Conservation (phyloP, 2,888 invertebrate species). For the Belgica antarctica region DNA sequence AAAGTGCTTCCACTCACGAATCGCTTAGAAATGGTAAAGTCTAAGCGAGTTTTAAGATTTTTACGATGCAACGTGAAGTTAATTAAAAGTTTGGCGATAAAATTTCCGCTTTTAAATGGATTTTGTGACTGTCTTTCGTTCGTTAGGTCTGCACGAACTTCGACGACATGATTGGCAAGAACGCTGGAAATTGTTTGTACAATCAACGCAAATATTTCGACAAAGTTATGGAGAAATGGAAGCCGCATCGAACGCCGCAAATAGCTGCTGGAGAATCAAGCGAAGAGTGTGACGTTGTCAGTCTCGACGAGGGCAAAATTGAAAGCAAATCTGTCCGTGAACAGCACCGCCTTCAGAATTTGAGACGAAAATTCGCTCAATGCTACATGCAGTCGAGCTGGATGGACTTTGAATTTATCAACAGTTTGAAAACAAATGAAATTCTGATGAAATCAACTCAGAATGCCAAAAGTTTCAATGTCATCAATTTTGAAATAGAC, state of each 20-base stretch:
- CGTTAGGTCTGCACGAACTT: conserved; percentile 15
- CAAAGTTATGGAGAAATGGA: conserved; percentile 11
- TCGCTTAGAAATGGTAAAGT: background rate
- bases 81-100: no score
- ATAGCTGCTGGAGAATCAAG: no score
- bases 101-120: no score
- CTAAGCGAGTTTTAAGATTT: background rate
- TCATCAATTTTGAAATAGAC: conserved; percentile 8
- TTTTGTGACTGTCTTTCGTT: no score
- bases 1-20: background rate
- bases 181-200: conserved; percentile 35
- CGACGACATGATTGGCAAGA: conserved; percentile 26
- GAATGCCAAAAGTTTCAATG: conserved; percentile 18
- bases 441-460: conserved; percentile 13
- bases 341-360: background rate
- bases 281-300: conserved; percentile 1
- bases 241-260: background rate
- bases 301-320: background rate
- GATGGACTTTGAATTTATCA: conserved; percentile 20
- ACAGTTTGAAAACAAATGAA: background rate
- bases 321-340: background rate
- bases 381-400: conserved; percentile 34
- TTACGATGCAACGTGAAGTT: no score
- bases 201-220: conserved; percentile 20
- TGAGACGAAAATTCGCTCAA: conserved; percentile 20